Percentiles rank a stretch among this genome's conserved stretches.
Conservation (phyloP, 2,888 invertebrate genomes). For the Chrysodeixis includens region DNA sequence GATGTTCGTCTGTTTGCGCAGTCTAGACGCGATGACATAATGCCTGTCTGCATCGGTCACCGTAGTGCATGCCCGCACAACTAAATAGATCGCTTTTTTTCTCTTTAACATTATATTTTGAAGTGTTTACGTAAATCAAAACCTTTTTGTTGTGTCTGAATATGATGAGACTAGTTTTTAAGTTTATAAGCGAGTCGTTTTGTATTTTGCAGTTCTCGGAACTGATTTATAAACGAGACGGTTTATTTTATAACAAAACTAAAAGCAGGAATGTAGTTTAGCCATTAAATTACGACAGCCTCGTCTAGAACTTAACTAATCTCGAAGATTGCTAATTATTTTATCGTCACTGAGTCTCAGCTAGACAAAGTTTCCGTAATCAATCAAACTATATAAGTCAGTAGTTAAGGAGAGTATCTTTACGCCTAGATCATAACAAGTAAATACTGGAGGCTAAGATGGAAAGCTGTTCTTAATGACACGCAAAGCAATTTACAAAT, state of each 20-base stretch:
- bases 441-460: constrained; percentile 46
- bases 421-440: constrained; percentile 23
- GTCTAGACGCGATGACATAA: constrained; percentile 77
- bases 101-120: background rate
- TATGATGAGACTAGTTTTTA: constrained; percentile 1
- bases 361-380: constrained; percentile 39
- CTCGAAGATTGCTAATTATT: constrained; percentile 29
- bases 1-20: constrained; percentile 58
- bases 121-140: constrained; percentile 6
- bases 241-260: background rate
- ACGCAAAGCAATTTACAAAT: constrained; percentile 60
- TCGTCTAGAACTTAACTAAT: constrained; percentile 30
- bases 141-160: constrained; percentile 1
- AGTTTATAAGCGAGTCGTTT: no score
- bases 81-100: background rate
- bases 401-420: constrained; percentile 30
- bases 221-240: no score
- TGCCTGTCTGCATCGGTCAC: constrained; percentile 63
- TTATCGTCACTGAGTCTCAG: constrained; percentile 25
- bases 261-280: background rate
- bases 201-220: no score
- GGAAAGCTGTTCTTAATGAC: constrained; percentile 60
- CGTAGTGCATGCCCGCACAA: constrained; percentile 42
- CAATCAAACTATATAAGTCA: constrained; percentile 38
- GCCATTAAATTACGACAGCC: background rate